Conservation (phyloP, 2,113 vertebrate genomes). For the Gulo gulo region DNA sequence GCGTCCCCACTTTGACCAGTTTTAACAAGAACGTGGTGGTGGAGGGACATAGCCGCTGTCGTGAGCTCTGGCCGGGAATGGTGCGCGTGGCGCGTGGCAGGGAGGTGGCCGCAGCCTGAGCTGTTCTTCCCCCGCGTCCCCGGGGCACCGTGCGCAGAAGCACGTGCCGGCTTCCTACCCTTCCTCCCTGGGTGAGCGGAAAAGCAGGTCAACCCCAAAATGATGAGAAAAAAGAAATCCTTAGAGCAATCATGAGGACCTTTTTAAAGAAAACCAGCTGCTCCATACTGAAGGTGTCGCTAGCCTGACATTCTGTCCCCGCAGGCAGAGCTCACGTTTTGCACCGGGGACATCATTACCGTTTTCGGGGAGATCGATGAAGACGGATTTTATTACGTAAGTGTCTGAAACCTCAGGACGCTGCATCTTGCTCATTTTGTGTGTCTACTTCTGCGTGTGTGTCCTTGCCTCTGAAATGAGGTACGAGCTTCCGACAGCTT, state of each 20-base stretch:
- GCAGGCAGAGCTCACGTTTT: constrained; percentile 96
- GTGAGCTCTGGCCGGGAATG: fast-evolving
- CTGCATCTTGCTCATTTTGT: fast-evolving
- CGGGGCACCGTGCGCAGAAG: neutral
- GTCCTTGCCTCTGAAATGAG: no score
- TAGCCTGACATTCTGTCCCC: neutral
- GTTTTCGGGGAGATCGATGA: constrained; percentile 98
- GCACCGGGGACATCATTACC: constrained; percentile 95
- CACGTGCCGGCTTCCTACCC: fast-evolving
- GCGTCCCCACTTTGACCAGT: neutral
- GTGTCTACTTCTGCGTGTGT: fast-evolving
- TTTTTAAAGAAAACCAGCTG: neutral
- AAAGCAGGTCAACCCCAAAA: neutral
- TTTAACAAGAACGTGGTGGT: neutral
- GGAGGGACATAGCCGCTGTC: neutral
- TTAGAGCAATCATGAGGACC: neutral
- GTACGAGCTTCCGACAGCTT: fast-evolving
- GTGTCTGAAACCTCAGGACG: constrained; percentile 69
- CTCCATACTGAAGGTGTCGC: fast-evolving
- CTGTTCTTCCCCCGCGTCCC: neutral
- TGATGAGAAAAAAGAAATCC: neutral
- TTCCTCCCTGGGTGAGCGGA: neutral
- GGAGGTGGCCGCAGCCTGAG: neutral
- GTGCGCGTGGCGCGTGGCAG: fast-evolving
- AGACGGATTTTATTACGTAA: constrained; percentile 99